Evolutionary conservation across 2,113 vertebrate species (phyloP).

Genomic region (Hucho hucho): DNA sequence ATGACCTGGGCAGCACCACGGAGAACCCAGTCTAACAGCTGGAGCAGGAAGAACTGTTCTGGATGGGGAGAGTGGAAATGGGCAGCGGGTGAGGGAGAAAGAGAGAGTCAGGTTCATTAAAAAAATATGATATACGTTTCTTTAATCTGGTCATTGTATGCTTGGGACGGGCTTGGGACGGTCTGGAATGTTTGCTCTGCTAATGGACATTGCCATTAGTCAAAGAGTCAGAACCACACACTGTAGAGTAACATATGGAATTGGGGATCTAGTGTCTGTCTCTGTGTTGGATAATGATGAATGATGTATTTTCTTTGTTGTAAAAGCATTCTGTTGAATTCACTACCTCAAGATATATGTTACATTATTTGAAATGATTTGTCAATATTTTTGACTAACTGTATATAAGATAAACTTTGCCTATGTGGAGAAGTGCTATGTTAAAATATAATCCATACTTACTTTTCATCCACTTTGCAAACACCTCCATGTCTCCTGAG

Average conservation of each 20-base stretch:
- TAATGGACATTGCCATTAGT: too few species aligned
- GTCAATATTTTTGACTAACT: too few species aligned
- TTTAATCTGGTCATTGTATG: slow-evolving; percentile 3
- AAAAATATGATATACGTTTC: too few species aligned
- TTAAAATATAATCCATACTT: slow-evolving; percentile 9
- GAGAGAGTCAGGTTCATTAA: too few species aligned
- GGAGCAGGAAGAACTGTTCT: slow-evolving; percentile 86
- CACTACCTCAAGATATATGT: too few species aligned
- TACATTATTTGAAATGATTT: too few species aligned
- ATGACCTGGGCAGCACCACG: slow-evolving; percentile 93
- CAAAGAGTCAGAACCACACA: neutral
- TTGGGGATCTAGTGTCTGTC: neutral
- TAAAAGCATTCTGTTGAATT: too few species aligned
- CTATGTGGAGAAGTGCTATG: neutral
- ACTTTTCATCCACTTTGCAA: slow-evolving; percentile 78
- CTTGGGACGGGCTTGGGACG: neutral
- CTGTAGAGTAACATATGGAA: neutral
- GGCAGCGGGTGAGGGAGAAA: neutral
- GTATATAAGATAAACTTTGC: too few species aligned
- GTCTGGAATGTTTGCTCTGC: neutral
- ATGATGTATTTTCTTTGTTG: too few species aligned
- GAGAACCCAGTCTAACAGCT: slow-evolving; percentile 89
- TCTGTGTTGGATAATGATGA: too few species aligned
- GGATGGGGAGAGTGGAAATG: slow-evolving; percentile 32
- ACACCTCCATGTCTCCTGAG: slow-evolving; percentile 71